Percentiles rank a stretch among this genome's conserved stretches.
Evolutionary conservation across 1,140 invertebrate species (phyloP).

Genomic region (Metaphire vulgaris): DNA sequence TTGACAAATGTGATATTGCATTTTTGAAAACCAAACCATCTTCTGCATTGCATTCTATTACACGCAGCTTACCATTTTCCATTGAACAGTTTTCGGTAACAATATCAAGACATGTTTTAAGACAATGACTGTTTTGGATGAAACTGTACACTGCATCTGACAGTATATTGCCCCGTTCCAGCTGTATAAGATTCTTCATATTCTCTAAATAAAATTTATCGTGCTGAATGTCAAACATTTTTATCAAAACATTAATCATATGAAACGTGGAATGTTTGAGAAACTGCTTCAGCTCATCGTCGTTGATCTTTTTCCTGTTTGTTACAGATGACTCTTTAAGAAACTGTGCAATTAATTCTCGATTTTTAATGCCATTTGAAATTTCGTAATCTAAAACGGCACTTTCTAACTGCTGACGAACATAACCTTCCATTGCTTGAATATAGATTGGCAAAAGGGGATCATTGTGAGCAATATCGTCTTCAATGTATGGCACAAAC

Average conservation of each 20-base stretch:
- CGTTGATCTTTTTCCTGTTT: conserved; percentile 16
- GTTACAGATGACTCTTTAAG: no score
- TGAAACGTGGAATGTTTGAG: conserved; percentile 20
- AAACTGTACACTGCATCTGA: background rate
- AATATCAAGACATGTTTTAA: conserved; percentile 53
- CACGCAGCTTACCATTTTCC: conserved; percentile 63
- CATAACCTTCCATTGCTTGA: background rate
- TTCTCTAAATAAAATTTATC: conserved; percentile 17
- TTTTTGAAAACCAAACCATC: conserved; percentile 36
- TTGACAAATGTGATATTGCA: conserved; percentile 39
- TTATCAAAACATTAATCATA: conserved; percentile 31
- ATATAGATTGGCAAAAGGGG: conserved; percentile 35
- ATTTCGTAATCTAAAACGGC: no score
- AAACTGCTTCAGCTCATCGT: conserved; percentile 10
- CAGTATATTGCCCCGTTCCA: background rate
- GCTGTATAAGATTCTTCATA: conserved; percentile 16
- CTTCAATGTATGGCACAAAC: conserved; percentile 69
- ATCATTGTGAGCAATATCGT: conserved; percentile 36
- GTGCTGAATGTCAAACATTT: conserved; percentile 20
- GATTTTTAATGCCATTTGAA: conserved; percentile 35
- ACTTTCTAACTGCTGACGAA: conserved; percentile 8
- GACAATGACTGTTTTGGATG: background rate
- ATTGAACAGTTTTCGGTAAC: conserved; percentile 68
- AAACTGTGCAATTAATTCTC: conserved; percentile 30
- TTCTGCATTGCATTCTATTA: conserved; percentile 61